Evolutionary conservation across 2,113 vertebrate species (phyloP).

Genomic region (Anseranas semipalmata): DNA sequence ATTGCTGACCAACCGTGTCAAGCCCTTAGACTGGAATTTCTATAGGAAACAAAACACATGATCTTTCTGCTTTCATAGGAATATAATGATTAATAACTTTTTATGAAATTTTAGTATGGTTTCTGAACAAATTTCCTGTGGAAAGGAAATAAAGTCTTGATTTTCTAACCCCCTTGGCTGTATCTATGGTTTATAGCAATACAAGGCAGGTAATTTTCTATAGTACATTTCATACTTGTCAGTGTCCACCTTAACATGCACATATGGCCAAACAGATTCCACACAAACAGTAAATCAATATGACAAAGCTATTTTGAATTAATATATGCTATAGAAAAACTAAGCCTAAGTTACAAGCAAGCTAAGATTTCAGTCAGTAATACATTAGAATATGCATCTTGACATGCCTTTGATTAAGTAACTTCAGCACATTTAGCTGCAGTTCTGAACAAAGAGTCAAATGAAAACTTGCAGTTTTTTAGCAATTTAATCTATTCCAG

Average conservation of each 20-base stretch:
- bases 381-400: neutral
- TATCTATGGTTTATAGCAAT: neutral
- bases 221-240: neutral
- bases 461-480: conserved; percentile 44
- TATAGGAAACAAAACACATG: neutral
- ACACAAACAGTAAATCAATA: neutral
- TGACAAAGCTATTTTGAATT: neutral
- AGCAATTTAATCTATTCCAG: conserved; percentile 43
- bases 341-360: neutral
- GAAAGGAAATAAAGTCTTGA: neutral
- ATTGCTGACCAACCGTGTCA: neutral
- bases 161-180: neutral
- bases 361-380: neutral
- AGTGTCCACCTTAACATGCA: neutral
- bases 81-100: neutral
- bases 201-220: neutral
- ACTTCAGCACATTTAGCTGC: conserved; percentile 20
- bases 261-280: neutral
- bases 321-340: neutral
- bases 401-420: conserved; percentile 44
- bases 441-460: conserved; percentile 40
- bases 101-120: neutral
- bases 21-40: neutral
- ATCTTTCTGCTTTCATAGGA: neutral
- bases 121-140: neutral